Conservation (phyloP, 2,888 invertebrate genomes). For the Patella pellucida region DNA sequence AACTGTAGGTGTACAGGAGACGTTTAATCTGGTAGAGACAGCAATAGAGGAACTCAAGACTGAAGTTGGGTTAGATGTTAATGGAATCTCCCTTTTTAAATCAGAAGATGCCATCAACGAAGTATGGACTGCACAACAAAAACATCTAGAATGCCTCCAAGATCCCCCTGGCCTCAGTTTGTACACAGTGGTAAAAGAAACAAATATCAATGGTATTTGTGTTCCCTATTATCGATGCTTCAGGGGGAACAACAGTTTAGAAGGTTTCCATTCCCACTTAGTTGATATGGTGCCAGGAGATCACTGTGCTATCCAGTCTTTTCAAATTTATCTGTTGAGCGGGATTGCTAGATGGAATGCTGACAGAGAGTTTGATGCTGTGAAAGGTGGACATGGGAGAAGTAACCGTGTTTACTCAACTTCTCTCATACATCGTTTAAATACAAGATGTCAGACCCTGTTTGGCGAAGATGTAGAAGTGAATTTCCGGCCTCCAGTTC, state of each 20-base stretch:
- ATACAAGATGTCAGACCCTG: neutral
- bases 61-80: neutral
- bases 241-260: constrained; percentile 10
- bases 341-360: constrained; percentile 19
- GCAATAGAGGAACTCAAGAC: neutral
- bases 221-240: neutral
- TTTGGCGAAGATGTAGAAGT: constrained; percentile 2
- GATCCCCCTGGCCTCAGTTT: constrained; percentile 12
- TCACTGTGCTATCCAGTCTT: neutral
- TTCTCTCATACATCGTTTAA: constrained; percentile 12
- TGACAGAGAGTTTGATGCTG: constrained; percentile 8
- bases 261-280: constrained; percentile 15
- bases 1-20: constrained; percentile 8
- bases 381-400: constrained; percentile 4
- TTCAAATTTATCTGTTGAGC: constrained; percentile 15
- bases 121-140: constrained; percentile 5
- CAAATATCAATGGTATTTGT: neutral
- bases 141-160: constrained; percentile 10
- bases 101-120: neutral
- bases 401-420: neutral
- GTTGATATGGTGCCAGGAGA: constrained; percentile 4
- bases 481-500: neutral
- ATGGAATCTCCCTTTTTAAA: neutral
- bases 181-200: neutral
- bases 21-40: neutral